A percentile compares a stretch with the other conserved stretches of the same genome.
Evolutionary conservation across 2,797 vertebrate species (phyloP).

Genomic region (Sebastolobus altivelis): DNA sequence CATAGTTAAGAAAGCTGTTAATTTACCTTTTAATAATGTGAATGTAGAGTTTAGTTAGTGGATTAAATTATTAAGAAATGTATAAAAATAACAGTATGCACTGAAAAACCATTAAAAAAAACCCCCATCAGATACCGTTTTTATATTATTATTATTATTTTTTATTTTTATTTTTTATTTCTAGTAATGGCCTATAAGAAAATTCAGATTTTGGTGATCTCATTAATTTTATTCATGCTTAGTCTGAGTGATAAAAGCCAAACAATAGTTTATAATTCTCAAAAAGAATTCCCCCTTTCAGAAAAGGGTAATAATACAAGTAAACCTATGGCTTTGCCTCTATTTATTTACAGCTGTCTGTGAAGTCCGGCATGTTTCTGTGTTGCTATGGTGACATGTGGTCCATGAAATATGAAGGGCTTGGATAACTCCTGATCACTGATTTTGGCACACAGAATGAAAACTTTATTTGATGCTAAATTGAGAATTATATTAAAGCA

Average conservation of each 20-base stretch:
- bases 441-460: neutral
- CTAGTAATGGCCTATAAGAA: neutral
- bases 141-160: no score
- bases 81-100: neutral
- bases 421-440: neutral
- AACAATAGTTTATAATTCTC: neutral
- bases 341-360: neutral
- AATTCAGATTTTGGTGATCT: neutral
- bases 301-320: neutral
- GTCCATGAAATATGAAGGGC: constrained; percentile 12
- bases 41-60: neutral
- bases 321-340: neutral
- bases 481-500: neutral
- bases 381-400: constrained; percentile 43
- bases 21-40: neutral
- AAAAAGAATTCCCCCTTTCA: neutral
- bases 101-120: neutral
- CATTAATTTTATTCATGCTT: neutral
- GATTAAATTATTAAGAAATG: neutral
- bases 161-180: neutral
- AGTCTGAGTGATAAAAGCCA: neutral
- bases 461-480: neutral
- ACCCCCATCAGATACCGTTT: no score
- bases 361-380: constrained; percentile 5
- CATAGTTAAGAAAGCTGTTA: neutral